A percentile compares a stretch with the other conserved stretches of the same genome.
Evolutionary conservation across 2,113 vertebrate species (phyloP).

Genomic region (Cynopterus brachyotis): DNA sequence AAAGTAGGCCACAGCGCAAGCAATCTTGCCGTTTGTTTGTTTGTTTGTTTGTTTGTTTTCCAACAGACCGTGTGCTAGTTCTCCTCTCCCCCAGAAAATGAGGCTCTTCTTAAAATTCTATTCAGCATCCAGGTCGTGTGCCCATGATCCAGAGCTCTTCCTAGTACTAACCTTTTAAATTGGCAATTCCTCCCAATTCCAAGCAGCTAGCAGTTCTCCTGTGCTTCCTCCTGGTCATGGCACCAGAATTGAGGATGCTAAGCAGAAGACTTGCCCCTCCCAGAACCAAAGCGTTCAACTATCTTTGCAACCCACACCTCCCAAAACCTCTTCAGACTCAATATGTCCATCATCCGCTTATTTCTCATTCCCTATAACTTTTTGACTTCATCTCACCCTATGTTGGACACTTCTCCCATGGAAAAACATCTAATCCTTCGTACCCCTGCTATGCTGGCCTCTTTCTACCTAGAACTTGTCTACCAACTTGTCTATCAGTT

Average conservation of each 20-base stretch:
- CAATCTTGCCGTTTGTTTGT: neutral
- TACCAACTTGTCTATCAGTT: neutral
- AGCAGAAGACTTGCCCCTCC: neutral
- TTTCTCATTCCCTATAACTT: neutral
- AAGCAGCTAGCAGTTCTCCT: neutral
- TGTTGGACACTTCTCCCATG: neutral
- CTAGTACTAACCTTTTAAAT: too few species aligned
- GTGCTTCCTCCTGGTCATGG: fast-evolving
- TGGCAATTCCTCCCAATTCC: neutral
- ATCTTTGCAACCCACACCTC: neutral
- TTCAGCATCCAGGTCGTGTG: neutral
- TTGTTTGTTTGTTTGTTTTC: neutral
- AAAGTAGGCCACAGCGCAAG: neutral
- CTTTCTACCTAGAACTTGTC: neutral
- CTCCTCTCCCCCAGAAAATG: neutral
- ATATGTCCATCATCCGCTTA: too few species aligned
- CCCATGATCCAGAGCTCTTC: neutral
- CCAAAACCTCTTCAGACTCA: neutral
- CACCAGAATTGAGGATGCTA: neutral
- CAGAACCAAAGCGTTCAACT: neutral
- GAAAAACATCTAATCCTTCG: neutral
- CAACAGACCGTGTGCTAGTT: fast-evolving
- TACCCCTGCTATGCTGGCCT: fast-evolving
- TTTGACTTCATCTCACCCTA: neutral
- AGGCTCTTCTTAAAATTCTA: neutral